A percentile compares a stretch with the other conserved stretches of the same genome.
phyloP scores from a whole-genome alignment of 2,888 invertebrate species.

The Auanema freiburgensis region DNA sequence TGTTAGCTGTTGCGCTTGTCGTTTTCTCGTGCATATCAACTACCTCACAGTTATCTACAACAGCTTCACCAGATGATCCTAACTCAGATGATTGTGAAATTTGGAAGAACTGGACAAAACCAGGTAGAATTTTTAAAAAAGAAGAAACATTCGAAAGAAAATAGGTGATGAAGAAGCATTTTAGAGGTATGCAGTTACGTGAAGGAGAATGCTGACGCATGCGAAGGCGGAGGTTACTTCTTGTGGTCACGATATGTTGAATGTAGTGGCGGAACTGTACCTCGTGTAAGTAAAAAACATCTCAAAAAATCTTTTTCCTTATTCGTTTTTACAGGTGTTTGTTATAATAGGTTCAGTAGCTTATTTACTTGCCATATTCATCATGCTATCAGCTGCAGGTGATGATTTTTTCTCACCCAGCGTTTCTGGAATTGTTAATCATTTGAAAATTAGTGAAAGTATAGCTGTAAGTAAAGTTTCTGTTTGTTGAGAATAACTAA shows the following conservation, averaged over 20 bases:
- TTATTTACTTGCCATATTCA: conserved; percentile 44
- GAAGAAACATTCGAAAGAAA: too few relatives aligned
- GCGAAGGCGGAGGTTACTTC: conserved; percentile 59
- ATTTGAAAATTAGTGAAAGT: conserved; percentile 67
- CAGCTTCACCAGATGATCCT: too few relatives aligned
- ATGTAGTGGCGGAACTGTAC: conserved; percentile 27
- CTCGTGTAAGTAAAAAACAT: conserved; percentile 21
- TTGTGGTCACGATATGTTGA: conserved; percentile 47
- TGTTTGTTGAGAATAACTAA: conserved; percentile 39
- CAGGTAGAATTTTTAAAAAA: too few relatives aligned
- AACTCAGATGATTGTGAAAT: too few relatives aligned
- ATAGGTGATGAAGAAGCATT: conserved; percentile 3
- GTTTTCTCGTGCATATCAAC: too few relatives aligned
- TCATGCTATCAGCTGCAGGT: conserved; percentile 50
- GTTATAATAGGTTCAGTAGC: conserved; percentile 36
- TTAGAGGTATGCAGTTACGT: conserved; percentile 43
- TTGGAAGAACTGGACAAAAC: too few relatives aligned
- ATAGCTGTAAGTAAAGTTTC: conserved; percentile 66
- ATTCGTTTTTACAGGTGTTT: conserved; percentile 21
- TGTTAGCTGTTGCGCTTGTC: too few relatives aligned
- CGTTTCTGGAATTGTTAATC: conserved; percentile 67
- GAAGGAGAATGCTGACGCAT: conserved; percentile 35
- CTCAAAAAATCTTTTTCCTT: background rate
- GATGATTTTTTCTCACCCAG: conserved; percentile 65
- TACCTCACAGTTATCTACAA: too few relatives aligned